Base-by-base conservation (phyloP, 1,140 invertebrate genomes). In the Wiebesia pumilae region DNA sequence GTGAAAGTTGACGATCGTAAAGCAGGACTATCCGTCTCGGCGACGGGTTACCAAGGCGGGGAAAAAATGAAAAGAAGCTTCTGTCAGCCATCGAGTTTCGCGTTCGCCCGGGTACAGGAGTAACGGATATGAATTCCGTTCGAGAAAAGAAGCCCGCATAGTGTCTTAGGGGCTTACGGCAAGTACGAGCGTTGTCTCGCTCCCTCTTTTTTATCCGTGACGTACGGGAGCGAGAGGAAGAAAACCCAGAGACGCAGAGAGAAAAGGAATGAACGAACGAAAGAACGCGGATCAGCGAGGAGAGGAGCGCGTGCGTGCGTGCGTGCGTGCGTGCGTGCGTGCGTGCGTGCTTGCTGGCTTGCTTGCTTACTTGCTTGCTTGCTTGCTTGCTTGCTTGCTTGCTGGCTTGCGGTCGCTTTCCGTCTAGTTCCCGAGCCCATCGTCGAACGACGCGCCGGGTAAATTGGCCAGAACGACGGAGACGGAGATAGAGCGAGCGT, bases 391-490 rank as follows among this genome's bases (percentile, higher is more conserved):
- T n/a, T n/a, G n/a, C n/a, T n/a, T n/a, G n/a, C n/a, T n/a, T n/a
- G n/a, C n/a, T n/a, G n/a, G 67, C 38, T 67, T 79, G 84, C 51
- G 69, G 62, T 69, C 65, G 47, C n/a, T 30, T 33, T 81, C 24
- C 62, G 19, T 81, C 54, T 33, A 4, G 62, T 62, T 47, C 54
- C 69, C 16, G 33, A 16, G 33, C 12, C 14, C 69, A 7, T 35
- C 21, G 33, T 71, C 69, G 12, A 71, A 71, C 27, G 40, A 40
- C 40, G 71, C 19, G 24, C 40, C 38, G 21, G 40, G 30, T 24
- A 75, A 75, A 75, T 75, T 75, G 71, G 71, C 9, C 71, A 65
- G 33, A 81, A 2, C 43, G 77, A 81, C 10, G n/a, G 33, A 81
- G 79, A 65, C n/a, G 24, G 47, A 54, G 77, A 81, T 30, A 65